These are phyloP conservation scores for Apostichopus japonicus DNA, from an alignment of 35 echinoderm and acorn worm species.

Conservation along the genomic window DNA sequence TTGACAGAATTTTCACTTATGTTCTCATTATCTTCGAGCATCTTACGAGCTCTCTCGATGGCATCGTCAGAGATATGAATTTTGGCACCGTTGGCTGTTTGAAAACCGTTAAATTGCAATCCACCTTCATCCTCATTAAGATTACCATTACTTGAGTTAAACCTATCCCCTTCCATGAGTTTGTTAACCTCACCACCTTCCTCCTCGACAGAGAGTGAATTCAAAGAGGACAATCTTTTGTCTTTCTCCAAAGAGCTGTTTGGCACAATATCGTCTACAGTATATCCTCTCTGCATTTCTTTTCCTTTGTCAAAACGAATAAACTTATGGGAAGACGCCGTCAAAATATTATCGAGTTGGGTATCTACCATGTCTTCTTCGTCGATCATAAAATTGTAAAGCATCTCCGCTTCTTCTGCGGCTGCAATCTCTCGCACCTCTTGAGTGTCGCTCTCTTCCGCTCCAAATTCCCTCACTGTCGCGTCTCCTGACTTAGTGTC, in stretches of 20 bases:
- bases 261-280: background rate
- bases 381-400: conserved; percentile 87
- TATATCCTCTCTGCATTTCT: background rate
- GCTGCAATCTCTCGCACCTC: conserved; percentile 83
- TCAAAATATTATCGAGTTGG: conserved; percentile 59
- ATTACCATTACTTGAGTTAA: background rate
- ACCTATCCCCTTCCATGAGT: no score
- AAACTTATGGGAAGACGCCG: background rate
- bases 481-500: background rate
- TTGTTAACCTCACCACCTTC: no score
- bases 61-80: conserved; percentile 55
- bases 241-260: background rate
- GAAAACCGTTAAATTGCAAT: conserved; percentile 53
- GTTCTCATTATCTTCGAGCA: conserved; percentile 18
- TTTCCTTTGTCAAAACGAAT: no score
- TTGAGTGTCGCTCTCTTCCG: conserved; percentile 55
- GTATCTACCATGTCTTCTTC: conserved; percentile 70
- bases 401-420: conserved; percentile 86
- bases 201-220: conserved; percentile 17
- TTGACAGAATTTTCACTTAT: background rate
- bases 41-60: conserved; percentile 11
- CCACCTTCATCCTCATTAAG: background rate
- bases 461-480: background rate
- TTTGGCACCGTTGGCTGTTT: conserved; percentile 57
- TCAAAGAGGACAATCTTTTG: background rate